These are phyloP conservation scores for Pelecanus crispus DNA, from an alignment of 2,113 vertebrate genomes.

Conservation along the genomic window DNA sequence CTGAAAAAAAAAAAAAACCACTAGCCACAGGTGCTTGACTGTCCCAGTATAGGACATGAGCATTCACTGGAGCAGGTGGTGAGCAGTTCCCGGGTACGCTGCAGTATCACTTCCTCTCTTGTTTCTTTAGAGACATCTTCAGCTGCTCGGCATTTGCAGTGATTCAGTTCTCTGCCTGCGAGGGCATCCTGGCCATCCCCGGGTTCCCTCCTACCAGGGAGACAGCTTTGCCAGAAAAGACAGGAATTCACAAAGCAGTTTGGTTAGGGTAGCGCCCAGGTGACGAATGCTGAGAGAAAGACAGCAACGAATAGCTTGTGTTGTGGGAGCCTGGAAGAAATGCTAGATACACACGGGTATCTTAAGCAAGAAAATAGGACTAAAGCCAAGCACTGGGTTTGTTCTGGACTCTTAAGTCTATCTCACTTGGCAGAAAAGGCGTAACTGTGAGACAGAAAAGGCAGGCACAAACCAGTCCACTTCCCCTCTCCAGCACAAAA, in stretches of 20 bases:
- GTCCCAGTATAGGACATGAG: neutral
- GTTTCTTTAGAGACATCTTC: neutral
- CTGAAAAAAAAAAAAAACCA: neutral
- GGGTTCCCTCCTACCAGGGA: neutral
- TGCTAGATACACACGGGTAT: neutral
- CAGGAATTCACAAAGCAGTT: neutral
- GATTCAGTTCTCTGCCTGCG: neutral
- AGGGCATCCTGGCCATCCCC: neutral
- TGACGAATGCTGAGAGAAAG: neutral
- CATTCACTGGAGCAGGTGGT: neutral
- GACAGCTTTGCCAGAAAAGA: neutral
- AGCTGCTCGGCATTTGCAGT: neutral
- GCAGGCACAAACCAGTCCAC: neutral
- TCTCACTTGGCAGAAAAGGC: neutral
- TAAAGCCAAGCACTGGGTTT: neutral
- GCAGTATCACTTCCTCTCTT: neutral
- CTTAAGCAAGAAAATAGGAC: neutral
- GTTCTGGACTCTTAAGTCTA: neutral
- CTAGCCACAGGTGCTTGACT: neutral
- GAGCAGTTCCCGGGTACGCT: neutral
- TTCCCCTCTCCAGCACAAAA: neutral
- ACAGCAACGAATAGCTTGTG: neutral
- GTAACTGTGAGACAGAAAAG: neutral
- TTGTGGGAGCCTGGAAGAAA: neutral
- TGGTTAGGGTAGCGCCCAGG: neutral